A percentile compares a stretch with the other conserved stretches of the same genome.
phyloP scores from a whole-genome alignment of 2,888 invertebrate genomes.

The Hirtodrosophila alboralis region DNA sequence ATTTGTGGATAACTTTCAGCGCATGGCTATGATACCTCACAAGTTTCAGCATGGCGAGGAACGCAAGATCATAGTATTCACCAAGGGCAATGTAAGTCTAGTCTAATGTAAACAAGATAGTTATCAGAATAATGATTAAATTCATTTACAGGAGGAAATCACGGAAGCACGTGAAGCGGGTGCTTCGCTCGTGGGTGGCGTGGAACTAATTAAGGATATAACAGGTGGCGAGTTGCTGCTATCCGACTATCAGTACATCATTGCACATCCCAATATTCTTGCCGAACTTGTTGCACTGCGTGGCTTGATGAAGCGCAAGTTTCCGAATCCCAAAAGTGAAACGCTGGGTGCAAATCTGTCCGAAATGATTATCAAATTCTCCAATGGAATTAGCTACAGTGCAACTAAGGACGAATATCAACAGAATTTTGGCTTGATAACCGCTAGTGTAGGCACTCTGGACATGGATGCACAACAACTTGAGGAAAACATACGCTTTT shows the following conservation, averaged over 20 bases:
- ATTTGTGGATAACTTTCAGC: constrained; percentile 88
- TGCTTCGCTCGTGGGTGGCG: constrained; percentile 89
- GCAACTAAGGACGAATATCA: constrained; percentile 88
- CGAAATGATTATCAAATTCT: constrained; percentile 87
- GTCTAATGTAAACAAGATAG: not conserved
- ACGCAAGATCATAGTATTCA: constrained; percentile 90
- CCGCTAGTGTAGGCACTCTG: constrained; percentile 89
- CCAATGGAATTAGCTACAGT: constrained; percentile 89
- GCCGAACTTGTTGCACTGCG: constrained; percentile 90
- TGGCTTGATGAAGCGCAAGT: constrained; percentile 90
- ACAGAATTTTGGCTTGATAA: constrained; percentile 88
- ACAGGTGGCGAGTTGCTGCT: constrained; percentile 89
- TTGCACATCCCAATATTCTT: constrained; percentile 92
- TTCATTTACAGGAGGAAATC: constrained; percentile 72
- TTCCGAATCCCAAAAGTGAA: constrained; percentile 89
- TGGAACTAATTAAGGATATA: constrained; percentile 90
- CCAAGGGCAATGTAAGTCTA: constrained; percentile 86
- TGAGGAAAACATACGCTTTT: constrained; percentile 88
- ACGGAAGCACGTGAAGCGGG: constrained; percentile 88
- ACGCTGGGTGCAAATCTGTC: constrained; percentile 88
- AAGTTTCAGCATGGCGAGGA: constrained; percentile 89
- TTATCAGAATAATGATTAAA: not conserved
- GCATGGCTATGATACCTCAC: constrained; percentile 88
- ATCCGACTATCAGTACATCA: constrained; percentile 89
- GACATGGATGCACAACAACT: constrained; percentile 89